Evolutionary conservation across 1,140 invertebrate species (phyloP), one percentile per base, ranked within the genome.

Genomic region (Drosophila teissieri): DNA sequence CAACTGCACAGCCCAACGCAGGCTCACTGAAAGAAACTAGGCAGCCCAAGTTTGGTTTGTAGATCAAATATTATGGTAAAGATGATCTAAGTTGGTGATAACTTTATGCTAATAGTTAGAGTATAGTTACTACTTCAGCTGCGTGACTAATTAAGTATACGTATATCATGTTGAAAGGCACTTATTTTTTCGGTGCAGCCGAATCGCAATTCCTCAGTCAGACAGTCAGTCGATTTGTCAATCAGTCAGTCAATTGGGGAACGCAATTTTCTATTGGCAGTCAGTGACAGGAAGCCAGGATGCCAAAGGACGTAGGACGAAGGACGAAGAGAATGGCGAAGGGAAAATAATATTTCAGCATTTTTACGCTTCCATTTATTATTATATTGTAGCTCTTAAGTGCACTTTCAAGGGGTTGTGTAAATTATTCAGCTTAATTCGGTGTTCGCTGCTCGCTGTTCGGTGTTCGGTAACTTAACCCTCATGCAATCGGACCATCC

Each of bases 351-450:
- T 72, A 79, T 62, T 64, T 48, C 42, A 65, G 42, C 48, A 45
- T 34, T 48, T 46, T 46, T 61, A 22, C n/a, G 39, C 40, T 73
- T 45, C 61, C 73, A 63, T 52, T 69, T 78, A 54, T 78, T 79
- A 70, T 75, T 79, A 75, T 83, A 52, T 73, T 78, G 67, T 74
- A 54, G 53, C 74, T 70, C 64, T 80, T 89, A 89, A 88, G 84
- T 88, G 84, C 84, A 84, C 73, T 89, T 89, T 74, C 36, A 79
- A 78, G 69, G 85, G 84, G 77, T 89, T 89, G 84, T 88, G 84
- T 84, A 88, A 89, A 89, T 88, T 88, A 88, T 88, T 83, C 84
- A 89, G 84, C 80, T 89, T 89, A 89, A 89, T 89, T 89, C 85
- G 58, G 53, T 75, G 52, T 72, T 69, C 44, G 49, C 61, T 44